These are phyloP conservation scores for Cygnus atratus DNA, from an alignment of 2,113 vertebrate species.

Conservation along the genomic window DNA sequence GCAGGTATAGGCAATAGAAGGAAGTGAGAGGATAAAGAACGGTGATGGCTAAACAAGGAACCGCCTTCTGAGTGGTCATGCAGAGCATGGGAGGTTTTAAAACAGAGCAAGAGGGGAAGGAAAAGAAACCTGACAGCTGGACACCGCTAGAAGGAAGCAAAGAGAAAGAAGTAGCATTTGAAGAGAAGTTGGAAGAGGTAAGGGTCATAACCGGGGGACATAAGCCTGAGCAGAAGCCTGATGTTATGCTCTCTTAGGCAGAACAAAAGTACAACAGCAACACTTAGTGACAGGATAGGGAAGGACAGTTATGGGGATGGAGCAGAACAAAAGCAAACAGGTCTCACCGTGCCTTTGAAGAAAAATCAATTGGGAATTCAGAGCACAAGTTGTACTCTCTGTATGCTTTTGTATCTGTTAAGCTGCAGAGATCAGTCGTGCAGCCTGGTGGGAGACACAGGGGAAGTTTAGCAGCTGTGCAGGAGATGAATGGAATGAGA, in stretches of 20 bases:
- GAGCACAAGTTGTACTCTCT: background rate
- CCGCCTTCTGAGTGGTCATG: background rate
- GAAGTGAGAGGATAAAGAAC: background rate
- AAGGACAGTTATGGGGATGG: conserved; percentile 7
- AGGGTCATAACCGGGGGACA: background rate
- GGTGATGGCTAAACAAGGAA: background rate
- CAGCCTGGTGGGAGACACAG: background rate
- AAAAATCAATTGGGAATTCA: background rate
- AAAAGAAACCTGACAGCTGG: background rate
- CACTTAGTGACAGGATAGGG: conserved; percentile 47
- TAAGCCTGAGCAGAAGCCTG: background rate
- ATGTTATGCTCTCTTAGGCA: background rate
- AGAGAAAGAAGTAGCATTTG: background rate
- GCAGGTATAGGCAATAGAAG: background rate
- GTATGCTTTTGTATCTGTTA: background rate
- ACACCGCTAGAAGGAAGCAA: background rate
- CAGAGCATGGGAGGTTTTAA: background rate
- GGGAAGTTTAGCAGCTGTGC: background rate
- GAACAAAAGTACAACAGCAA: conserved; percentile 50
- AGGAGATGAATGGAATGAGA: background rate
- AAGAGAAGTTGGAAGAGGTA: background rate
- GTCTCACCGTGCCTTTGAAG: background rate
- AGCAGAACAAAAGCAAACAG: background rate
- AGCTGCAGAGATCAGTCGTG: background rate
- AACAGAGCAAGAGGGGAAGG: background rate